phyloP scores from a whole-genome alignment of 2,797 vertebrate species.

The Pteronotus mesoamericanus region DNA sequence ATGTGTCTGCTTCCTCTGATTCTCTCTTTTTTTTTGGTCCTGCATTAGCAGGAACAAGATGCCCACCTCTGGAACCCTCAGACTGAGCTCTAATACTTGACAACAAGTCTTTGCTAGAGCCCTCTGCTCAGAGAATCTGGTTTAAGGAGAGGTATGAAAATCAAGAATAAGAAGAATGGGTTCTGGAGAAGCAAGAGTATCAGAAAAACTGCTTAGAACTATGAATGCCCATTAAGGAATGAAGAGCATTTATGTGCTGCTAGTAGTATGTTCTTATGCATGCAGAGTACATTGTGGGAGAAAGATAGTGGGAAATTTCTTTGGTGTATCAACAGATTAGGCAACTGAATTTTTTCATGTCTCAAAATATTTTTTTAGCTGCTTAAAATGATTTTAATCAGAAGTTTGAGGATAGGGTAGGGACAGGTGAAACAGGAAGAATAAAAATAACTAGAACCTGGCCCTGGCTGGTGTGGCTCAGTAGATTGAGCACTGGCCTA shows the following conservation, averaged over 20 bases:
- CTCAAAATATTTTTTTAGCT: slow-evolving; percentile 11
- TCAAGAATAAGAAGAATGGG: neutral
- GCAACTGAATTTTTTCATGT: neutral
- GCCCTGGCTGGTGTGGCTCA: too few relatives aligned
- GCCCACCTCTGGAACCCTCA: neutral
- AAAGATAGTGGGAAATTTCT: neutral
- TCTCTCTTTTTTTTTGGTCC: neutral
- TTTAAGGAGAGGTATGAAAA: neutral
- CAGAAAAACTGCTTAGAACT: neutral
- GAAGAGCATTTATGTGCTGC: neutral
- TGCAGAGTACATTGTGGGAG: neutral
- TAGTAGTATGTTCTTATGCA: neutral
- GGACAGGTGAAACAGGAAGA: slow-evolving; percentile 15
- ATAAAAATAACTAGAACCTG: neutral
- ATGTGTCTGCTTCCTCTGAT: neutral
- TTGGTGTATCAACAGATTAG: neutral
- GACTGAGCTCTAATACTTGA: neutral
- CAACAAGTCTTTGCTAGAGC: neutral
- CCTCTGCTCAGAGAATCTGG: neutral
- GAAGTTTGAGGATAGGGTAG: neutral
- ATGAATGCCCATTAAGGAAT: neutral
- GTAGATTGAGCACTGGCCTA: too few relatives aligned
- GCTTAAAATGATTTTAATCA: slow-evolving; percentile 1
- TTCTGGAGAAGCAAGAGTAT: neutral
- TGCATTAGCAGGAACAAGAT: neutral